Percentiles rank a stretch among this genome's conserved stretches.
phyloP scores from a whole-genome alignment of 1,140 invertebrate genomes.

The Coelopa frigida region DNA sequence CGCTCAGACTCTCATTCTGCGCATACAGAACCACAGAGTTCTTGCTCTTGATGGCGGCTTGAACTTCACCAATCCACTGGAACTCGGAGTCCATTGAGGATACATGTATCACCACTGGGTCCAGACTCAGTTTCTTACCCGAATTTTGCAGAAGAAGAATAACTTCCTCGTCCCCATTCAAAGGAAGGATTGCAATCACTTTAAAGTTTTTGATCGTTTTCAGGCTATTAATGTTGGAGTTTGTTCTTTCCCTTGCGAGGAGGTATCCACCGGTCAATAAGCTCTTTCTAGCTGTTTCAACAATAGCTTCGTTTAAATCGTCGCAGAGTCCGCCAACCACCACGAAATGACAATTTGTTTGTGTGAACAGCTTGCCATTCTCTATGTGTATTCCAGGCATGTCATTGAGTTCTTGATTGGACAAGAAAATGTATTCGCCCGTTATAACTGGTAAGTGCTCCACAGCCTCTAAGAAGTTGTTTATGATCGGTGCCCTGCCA shows the following conservation, averaged over 20 bases:
- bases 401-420: conserved; percentile 46
- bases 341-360: conserved; percentile 52
- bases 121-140: conserved; percentile 20
- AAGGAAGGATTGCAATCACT: conserved; percentile 32
- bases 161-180: conserved; percentile 26
- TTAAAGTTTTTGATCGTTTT: conserved; percentile 21
- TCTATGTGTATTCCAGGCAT: conserved; percentile 54
- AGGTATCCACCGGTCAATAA: conserved; percentile 47
- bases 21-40: conserved; percentile 49
- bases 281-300: conserved; percentile 24
- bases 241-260: conserved; percentile 44
- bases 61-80: conserved; percentile 50
- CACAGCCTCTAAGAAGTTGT: conserved; percentile 51
- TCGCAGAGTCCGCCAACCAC: conserved; percentile 44
- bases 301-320: conserved; percentile 11
- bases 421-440: conserved; percentile 45
- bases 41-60: conserved; percentile 49
- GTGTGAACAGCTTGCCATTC: conserved; percentile 52
- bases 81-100: conserved; percentile 41
- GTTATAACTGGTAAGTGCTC: conserved; percentile 54
- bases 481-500: conserved; percentile 45
- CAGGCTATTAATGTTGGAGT: conserved; percentile 17
- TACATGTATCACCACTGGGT: conserved; percentile 32
- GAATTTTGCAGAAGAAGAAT: conserved; percentile 42
- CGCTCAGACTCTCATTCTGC: conserved; percentile 59